Percentiles rank a stretch among this genome's conserved stretches.
phyloP scores from a whole-genome alignment of 2,113 vertebrate genomes.

The Brachyhypopomus occidentalis region DNA sequence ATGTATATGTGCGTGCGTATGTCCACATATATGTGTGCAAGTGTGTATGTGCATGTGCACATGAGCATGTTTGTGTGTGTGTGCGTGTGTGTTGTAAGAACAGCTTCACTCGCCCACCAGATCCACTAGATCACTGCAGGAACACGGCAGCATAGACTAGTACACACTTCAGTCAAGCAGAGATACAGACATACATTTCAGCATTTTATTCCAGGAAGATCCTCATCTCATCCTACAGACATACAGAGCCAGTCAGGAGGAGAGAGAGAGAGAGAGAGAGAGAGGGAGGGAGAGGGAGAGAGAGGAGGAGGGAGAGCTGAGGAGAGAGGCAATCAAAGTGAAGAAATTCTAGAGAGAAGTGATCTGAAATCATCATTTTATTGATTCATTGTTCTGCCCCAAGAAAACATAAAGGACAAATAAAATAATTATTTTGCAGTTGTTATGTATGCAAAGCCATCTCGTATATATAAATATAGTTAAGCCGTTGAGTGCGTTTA shows the following conservation, averaged over 20 bases:
- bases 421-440: slow-evolving; percentile 2
- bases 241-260: slow-evolving; percentile 12
- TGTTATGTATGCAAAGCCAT: background rate
- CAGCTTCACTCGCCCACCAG: too few species aligned
- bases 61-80: too few species aligned
- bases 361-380: background rate
- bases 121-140: background rate
- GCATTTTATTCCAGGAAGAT: background rate
- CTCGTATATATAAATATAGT: background rate
- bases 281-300: background rate
- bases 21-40: too few species aligned
- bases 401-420: slow-evolving; percentile 9
- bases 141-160: background rate
- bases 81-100: too few species aligned
- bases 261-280: background rate
- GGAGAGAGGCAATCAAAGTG: background rate
- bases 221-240: slow-evolving; percentile 24
- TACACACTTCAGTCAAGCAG: background rate
- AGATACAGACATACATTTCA: background rate
- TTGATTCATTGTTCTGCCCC: background rate
- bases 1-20: too few species aligned
- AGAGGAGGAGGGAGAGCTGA: background rate
- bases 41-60: too few species aligned
- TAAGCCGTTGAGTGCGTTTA: background rate
- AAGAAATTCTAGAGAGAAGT: background rate